These are phyloP conservation scores for Holotrichia oblita DNA, from an alignment of 1,140 invertebrate species.

Conservation along the genomic window DNA sequence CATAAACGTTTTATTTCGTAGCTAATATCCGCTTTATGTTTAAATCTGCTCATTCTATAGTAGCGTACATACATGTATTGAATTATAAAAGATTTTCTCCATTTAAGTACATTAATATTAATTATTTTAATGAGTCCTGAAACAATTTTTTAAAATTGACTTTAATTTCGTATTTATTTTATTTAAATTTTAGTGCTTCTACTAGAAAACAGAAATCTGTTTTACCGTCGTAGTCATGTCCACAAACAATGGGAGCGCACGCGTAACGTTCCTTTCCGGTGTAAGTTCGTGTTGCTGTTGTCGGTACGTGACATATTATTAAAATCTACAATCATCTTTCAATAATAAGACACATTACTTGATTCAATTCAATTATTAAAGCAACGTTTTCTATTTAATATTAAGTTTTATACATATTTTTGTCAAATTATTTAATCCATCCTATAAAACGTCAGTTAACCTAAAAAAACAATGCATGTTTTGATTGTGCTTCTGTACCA, in stretches of 20 bases:
- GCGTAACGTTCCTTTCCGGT: slow-evolving; percentile 45
- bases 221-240: not conserved
- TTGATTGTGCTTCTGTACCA: not conserved
- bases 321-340: slow-evolving; percentile 53
- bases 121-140: no score
- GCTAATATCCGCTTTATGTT: no score
- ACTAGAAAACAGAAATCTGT: slow-evolving; percentile 2
- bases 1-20: no score
- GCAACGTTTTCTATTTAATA: not conserved
- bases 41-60: no score
- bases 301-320: slow-evolving; percentile 51
- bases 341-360: not conserved
- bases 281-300: slow-evolving; percentile 52
- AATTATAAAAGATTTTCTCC: no score
- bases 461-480: slow-evolving; percentile 30
- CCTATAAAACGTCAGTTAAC: slow-evolving; percentile 43
- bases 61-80: no score
- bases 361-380: not conserved
- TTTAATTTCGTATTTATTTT: not conserved
- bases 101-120: no score
- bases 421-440: slow-evolving; percentile 16
- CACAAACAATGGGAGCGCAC: slow-evolving; percentile 28
- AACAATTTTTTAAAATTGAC: not conserved
- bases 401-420: slow-evolving; percentile 32
- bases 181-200: not conserved